Conservation (phyloP, 2,797 vertebrate species). For the Phrynocephalus forsythii region DNA sequence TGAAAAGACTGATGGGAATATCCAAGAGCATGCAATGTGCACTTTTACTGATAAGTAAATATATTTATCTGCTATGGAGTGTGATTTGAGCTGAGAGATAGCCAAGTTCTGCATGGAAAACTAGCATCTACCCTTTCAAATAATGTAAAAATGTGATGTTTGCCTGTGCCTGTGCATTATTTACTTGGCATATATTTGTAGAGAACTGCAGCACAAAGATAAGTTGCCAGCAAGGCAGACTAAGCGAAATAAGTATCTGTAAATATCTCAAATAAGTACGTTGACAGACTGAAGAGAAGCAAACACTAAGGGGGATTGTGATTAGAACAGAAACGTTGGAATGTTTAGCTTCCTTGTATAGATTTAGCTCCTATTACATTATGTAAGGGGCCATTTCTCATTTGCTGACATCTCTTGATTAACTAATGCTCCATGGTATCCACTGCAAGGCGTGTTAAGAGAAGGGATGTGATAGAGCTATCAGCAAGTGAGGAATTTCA, state of each 20-base stretch:
- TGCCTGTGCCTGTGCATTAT: not conserved
- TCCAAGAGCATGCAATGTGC: not conserved
- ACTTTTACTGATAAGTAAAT: fast-evolving
- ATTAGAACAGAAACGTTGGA: slow-evolving; percentile 12
- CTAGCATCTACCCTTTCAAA: not conserved
- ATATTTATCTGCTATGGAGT: not conserved
- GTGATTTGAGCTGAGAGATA: slow-evolving; percentile 25
- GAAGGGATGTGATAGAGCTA: slow-evolving; percentile 75
- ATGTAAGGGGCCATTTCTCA: not conserved
- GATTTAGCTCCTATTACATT: not conserved
- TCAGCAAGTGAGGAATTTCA: slow-evolving; percentile 62
- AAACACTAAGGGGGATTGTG: slow-evolving; percentile 9
- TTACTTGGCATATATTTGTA: not conserved
- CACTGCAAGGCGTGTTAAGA: slow-evolving; percentile 48
- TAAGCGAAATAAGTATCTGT: not conserved
- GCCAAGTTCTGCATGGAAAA: not conserved
- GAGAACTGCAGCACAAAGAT: not conserved
- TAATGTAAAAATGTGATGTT: not conserved
- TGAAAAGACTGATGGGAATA: not conserved
- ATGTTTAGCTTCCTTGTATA: not conserved
- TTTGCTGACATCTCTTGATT: fast-evolving
- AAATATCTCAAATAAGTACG: not conserved
- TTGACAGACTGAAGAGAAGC: not conserved
- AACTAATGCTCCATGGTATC: slow-evolving; percentile 24
- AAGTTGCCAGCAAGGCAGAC: not conserved